These are phyloP conservation scores for Ia io DNA, from an alignment of 2,113 vertebrate genomes.

Conservation along the genomic window DNA sequence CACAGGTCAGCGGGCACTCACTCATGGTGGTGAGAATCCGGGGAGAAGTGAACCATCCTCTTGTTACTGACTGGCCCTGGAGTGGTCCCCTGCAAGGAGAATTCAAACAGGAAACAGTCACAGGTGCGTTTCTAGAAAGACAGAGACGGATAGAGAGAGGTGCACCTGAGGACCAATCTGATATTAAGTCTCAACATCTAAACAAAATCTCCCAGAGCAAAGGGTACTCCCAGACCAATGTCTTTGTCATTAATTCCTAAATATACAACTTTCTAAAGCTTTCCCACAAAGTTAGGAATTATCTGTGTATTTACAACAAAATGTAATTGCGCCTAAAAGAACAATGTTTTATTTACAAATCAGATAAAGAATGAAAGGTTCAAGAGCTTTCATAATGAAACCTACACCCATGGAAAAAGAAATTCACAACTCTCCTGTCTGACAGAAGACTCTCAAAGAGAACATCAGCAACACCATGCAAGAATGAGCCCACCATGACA, in stretches of 20 bases:
- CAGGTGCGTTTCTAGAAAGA: conserved; percentile 63
- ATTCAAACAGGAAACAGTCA: conserved; percentile 74
- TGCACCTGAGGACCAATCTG: background rate
- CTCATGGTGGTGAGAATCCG: conserved; percentile 91
- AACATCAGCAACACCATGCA: background rate
- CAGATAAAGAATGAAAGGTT: background rate
- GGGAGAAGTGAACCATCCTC: conserved; percentile 87
- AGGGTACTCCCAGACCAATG: background rate
- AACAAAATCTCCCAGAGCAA: background rate
- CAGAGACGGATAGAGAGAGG: background rate
- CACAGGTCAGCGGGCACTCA: conserved; percentile 80
- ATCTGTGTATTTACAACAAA: background rate
- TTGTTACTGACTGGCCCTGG: conserved; percentile 84
- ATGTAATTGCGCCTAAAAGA: background rate
- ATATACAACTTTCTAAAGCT: background rate
- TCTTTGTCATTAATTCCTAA: background rate
- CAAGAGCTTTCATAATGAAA: background rate
- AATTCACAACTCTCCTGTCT: background rate
- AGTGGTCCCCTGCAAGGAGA: conserved; percentile 80
- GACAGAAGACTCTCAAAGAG: background rate
- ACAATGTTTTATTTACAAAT: background rate
- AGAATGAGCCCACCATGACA: background rate
- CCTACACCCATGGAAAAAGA: background rate
- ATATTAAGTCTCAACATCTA: background rate
- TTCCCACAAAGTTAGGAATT: background rate